Percentiles rank a stretch among this genome's conserved stretches.
Evolutionary conservation across 2,888 invertebrate species (phyloP).

Genomic region (Stenotaenia linearis): DNA sequence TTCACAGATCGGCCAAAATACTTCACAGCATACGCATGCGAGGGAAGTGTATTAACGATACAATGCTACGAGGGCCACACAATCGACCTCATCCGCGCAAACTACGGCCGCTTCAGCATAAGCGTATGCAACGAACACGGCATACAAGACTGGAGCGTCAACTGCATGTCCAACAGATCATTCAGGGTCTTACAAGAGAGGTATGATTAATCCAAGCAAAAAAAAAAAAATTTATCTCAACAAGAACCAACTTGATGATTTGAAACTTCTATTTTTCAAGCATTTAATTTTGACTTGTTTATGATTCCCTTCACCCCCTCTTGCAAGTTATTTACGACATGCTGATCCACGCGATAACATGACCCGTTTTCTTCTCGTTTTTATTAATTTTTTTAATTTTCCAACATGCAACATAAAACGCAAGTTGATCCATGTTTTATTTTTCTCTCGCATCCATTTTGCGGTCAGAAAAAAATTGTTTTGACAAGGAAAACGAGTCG

Average conservation of each 20-base stretch:
- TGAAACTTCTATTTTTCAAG: not conserved
- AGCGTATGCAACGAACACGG: conserved; percentile 94
- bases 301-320: not conserved
- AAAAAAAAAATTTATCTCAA: not conserved
- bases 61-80: conserved; percentile 40
- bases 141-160: conserved; percentile 93
- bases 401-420: not conserved
- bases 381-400: not conserved
- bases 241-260: not conserved
- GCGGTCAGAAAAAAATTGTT: conserved; percentile 3
- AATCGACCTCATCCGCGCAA: conserved; percentile 41
- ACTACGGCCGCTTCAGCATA: conserved; percentile 65
- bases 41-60: conserved; percentile 42
- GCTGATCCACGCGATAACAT: not conserved
- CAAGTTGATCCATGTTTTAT: conserved; percentile 2
- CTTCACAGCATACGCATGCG: conserved; percentile 43
- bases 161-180: conserved; percentile 88
- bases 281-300: conserved; percentile 14
- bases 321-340: not conserved
- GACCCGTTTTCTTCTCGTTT: not conserved
- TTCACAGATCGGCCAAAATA: conserved; percentile 36
- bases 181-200: conserved; percentile 79
- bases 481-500: conserved; percentile 14
- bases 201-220: conserved; percentile 52
- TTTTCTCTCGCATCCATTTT: not conserved